phyloP scores from a whole-genome alignment of 2,888 invertebrate genomes.

The Gastracanthus pulcherrimus region DNA sequence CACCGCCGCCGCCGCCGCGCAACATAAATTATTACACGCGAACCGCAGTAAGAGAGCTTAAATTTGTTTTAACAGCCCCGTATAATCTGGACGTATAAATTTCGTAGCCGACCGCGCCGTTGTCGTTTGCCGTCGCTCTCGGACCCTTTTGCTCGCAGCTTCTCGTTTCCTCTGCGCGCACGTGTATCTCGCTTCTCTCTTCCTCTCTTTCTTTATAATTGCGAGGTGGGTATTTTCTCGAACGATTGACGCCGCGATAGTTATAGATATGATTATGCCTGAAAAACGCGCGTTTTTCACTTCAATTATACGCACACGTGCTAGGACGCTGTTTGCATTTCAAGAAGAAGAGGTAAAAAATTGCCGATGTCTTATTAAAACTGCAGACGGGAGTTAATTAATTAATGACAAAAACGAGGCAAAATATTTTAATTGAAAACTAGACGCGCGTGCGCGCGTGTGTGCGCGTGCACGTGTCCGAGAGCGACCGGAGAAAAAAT shows the following conservation, averaged over 20 bases:
- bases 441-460: not conserved
- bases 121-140: too few species aligned
- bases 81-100: slow-evolving; percentile 72
- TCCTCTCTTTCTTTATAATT: not conserved
- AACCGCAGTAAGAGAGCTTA: slow-evolving; percentile 64
- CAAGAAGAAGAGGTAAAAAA: not conserved
- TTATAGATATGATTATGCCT: not conserved
- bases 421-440: slow-evolving; percentile 47
- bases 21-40: slow-evolving; percentile 44
- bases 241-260: not conserved
- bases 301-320: slow-evolving; percentile 7
- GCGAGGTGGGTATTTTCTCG: not conserved
- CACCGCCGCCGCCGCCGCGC: not conserved
- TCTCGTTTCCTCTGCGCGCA: not conserved
- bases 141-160: slow-evolving; percentile 6
- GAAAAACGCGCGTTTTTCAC: not conserved
- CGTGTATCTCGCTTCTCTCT: not conserved
- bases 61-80: slow-evolving; percentile 72
- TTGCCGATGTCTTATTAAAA: slow-evolving; percentile 17
- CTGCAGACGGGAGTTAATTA: slow-evolving; percentile 28
- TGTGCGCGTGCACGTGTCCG: not conserved
- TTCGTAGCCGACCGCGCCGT: slow-evolving; percentile 58
- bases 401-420: slow-evolving; percentile 40
- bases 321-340: not conserved
- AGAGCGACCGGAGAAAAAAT: not conserved